Percentiles rank a stretch among this genome's conserved stretches.
These are phyloP conservation scores for Paradoxurus hermaphroditus DNA, from an alignment of 2,113 vertebrate species.

Conservation along the genomic window DNA sequence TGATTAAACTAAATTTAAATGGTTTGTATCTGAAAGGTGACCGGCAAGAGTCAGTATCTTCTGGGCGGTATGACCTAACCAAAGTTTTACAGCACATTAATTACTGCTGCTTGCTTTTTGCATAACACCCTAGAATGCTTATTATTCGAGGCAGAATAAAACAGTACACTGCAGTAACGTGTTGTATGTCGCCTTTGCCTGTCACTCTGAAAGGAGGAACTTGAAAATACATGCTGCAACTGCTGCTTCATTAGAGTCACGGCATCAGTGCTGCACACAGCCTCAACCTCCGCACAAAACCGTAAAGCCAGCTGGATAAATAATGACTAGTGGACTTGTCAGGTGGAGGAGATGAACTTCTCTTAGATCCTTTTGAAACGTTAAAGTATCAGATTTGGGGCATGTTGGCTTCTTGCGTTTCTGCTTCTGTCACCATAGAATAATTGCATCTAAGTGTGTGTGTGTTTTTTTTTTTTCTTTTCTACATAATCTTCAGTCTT, in stretches of 20 bases:
- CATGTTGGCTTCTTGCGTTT: slow-evolving; percentile 72
- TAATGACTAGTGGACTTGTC: slow-evolving; percentile 48
- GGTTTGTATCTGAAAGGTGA: slow-evolving; percentile 98
- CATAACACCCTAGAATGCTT: slow-evolving; percentile 81
- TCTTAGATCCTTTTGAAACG: slow-evolving; percentile 41
- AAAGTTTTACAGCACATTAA: slow-evolving; percentile 87
- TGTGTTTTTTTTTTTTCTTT: slow-evolving; percentile 69
- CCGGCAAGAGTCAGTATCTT: slow-evolving; percentile 96
- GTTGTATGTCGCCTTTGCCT: slow-evolving; percentile 83
- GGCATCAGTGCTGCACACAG: slow-evolving; percentile 77
- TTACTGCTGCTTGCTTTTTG: slow-evolving; percentile 91
- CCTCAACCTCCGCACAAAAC: slow-evolving; percentile 66
- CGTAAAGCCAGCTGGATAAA: slow-evolving; percentile 51
- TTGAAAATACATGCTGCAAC: slow-evolving; percentile 74
- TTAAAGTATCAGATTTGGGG: slow-evolving; percentile 61
- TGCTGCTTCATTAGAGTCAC: slow-evolving; percentile 80
- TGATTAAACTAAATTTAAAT: slow-evolving; percentile 88
- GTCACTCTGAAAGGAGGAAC: slow-evolving; percentile 78
- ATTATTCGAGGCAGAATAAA: slow-evolving; percentile 60
- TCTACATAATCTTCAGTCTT: slow-evolving; percentile 53
- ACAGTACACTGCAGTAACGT: slow-evolving; percentile 78
- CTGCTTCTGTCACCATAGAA: slow-evolving; percentile 72
- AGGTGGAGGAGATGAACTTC: background rate
- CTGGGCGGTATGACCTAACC: slow-evolving; percentile 95
- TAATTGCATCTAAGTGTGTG: slow-evolving; percentile 69